A percentile compares a stretch with the other conserved stretches of the same genome.
Conservation (phyloP, 2,113 vertebrate genomes). For the Paedocypris sp. region DNA sequence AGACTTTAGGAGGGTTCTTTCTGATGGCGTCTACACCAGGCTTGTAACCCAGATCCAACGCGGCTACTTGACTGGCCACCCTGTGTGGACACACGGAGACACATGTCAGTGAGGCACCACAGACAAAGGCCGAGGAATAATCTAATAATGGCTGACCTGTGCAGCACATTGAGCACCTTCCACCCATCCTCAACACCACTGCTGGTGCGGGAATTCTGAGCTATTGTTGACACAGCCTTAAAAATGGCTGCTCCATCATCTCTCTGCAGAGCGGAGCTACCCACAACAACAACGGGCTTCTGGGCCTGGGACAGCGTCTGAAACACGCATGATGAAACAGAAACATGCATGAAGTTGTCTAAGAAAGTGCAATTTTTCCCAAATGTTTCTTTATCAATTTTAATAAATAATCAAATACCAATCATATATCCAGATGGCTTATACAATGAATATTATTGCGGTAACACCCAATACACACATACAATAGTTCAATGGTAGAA, state of each 20-base stretch:
- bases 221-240: slow-evolving; percentile 72
- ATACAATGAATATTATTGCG: no score
- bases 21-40: slow-evolving; percentile 85
- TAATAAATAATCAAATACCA: no score
- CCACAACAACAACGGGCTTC: slow-evolving; percentile 82
- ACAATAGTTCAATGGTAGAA: no score
- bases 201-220: slow-evolving; percentile 71
- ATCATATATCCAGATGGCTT: no score
- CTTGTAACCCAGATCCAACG: slow-evolving; percentile 92
- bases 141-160: slow-evolving; percentile 64
- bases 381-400: no score
- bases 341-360: no score
- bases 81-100: slow-evolving; percentile 45
- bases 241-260: slow-evolving; percentile 79
- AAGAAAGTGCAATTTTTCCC: no score
- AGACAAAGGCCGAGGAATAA: background rate
- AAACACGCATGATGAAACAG: no score
- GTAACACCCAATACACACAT: no score
- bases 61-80: slow-evolving; percentile 94
- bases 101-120: background rate
- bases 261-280: slow-evolving; percentile 82
- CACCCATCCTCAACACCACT: slow-evolving; percentile 71
- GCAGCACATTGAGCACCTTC: slow-evolving; percentile 94
- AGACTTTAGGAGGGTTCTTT: slow-evolving; percentile 78
- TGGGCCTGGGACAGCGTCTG: slow-evolving; percentile 75